These are phyloP conservation scores for Phortica okadai DNA, from an alignment of 2,888 invertebrate genomes.

Conservation along the genomic window DNA sequence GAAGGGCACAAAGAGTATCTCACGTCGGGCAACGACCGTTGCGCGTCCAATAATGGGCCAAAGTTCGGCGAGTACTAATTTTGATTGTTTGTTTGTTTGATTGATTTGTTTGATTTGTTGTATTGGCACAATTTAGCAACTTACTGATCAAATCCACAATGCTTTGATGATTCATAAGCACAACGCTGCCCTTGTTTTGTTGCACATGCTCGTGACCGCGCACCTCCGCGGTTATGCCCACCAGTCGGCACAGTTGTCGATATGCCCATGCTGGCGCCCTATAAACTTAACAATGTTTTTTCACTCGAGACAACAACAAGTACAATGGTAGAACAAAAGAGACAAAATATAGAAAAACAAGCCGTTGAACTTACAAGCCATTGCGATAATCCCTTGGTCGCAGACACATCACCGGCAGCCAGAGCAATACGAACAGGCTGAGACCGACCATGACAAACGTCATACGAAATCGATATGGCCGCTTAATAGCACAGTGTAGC, in stretches of 20 bases:
- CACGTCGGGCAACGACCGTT: slow-evolving; percentile 89
- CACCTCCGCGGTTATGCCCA: slow-evolving; percentile 84
- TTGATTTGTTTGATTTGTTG: neutral
- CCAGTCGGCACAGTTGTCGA: slow-evolving; percentile 76
- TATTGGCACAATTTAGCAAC: slow-evolving; percentile 47
- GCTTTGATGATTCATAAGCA: slow-evolving; percentile 94
- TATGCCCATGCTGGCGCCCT: slow-evolving; percentile 85
- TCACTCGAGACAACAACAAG: slow-evolving; percentile 12
- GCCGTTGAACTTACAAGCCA: slow-evolving; percentile 83
- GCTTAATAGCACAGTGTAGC: neutral
- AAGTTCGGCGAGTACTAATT: slow-evolving; percentile 82
- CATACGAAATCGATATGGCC: slow-evolving; percentile 84
- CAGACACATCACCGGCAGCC: slow-evolving; percentile 86
- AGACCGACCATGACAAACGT: slow-evolving; percentile 81
- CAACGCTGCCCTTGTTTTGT: slow-evolving; percentile 85
- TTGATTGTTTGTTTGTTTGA: neutral
- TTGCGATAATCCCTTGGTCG: slow-evolving; percentile 85
- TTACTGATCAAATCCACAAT: slow-evolving; percentile 89
- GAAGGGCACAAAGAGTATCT: slow-evolving; percentile 87
- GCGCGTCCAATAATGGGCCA: slow-evolving; percentile 90
- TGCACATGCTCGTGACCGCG: slow-evolving; percentile 86
- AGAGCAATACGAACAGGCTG: slow-evolving; percentile 79
- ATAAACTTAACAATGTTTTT: slow-evolving; percentile 8
- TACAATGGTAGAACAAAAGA: too few relatives aligned
- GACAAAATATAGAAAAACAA: too few relatives aligned